These are phyloP conservation scores for Neolamprologus cancellatus DNA, from an alignment of 2,113 vertebrate genomes.

Conservation along the genomic window DNA sequence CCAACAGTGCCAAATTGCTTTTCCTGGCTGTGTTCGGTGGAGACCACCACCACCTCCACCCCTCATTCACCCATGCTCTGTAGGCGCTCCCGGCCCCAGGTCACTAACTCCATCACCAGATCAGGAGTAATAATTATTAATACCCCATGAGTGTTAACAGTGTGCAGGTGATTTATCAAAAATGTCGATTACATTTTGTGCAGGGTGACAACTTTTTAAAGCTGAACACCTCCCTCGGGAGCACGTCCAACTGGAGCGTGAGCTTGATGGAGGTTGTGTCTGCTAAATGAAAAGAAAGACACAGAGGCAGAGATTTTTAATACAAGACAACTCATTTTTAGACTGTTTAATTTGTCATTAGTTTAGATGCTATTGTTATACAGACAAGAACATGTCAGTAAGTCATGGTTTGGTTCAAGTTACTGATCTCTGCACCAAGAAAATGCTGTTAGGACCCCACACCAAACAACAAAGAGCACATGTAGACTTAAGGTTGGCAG, in stretches of 20 bases:
- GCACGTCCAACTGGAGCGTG: background rate
- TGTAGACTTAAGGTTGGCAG: background rate
- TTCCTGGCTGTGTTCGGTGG: slow-evolving; percentile 26
- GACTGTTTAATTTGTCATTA: background rate
- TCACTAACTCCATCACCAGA: slow-evolving; percentile 73
- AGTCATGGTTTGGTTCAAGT: background rate
- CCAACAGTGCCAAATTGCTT: slow-evolving; percentile 67
- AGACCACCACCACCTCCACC: background rate
- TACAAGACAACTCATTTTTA: background rate
- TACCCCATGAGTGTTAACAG: slow-evolving; percentile 66
- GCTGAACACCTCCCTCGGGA: background rate
- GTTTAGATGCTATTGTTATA: background rate
- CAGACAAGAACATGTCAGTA: background rate
- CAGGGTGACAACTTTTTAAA: slow-evolving; percentile 52
- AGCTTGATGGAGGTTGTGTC: background rate
- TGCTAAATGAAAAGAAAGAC: background rate
- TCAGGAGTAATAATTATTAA: slow-evolving; percentile 72
- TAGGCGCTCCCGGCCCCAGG: slow-evolving; percentile 48
- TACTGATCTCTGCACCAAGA: background rate
- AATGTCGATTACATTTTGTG: slow-evolving; percentile 64
- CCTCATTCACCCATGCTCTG: background rate
- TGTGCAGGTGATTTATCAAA: slow-evolving; percentile 72
- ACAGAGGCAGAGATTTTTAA: background rate
- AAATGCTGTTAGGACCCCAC: background rate
- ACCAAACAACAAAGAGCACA: background rate